Evolutionary conservation across 2,113 vertebrate species (phyloP).

Genomic region (Heterochromis multidens): DNA sequence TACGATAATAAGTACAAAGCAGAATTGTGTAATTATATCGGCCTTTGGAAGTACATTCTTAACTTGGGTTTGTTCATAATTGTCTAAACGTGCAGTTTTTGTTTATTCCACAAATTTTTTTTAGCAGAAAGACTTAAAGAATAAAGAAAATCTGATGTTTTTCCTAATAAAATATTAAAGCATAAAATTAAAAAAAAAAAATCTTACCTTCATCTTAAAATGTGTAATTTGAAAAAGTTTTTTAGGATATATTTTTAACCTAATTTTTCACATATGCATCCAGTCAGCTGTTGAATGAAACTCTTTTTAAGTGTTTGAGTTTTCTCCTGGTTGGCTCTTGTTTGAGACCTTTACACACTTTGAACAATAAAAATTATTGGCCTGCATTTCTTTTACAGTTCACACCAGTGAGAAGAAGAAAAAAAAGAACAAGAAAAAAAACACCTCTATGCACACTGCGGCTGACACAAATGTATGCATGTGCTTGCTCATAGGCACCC

Average conservation of each 20-base stretch:
- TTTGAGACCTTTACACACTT: not conserved
- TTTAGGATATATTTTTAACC: not conserved
- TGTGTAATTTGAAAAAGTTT: not conserved
- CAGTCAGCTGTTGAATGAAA: not conserved
- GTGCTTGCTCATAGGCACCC: conserved; percentile 34
- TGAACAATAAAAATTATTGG: conserved; percentile 3
- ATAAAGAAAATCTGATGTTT: not conserved
- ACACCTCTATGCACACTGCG: conserved; percentile 30
- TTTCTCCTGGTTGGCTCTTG: not conserved
- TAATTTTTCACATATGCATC: not conserved
- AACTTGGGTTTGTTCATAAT: not conserved
- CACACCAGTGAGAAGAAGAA: conserved; percentile 18
- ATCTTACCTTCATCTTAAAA: not conserved
- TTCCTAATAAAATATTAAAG: not conserved
- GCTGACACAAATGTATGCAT: conserved; percentile 52
- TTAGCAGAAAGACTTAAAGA: not conserved
- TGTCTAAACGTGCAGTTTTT: not conserved
- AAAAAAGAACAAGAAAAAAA: not conserved
- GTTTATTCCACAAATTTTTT: not conserved
- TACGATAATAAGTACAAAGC: not conserved
- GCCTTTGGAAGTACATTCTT: not conserved
- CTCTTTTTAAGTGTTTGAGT: not conserved
- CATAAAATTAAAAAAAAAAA: not conserved
- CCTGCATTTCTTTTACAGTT: conserved; percentile 33
- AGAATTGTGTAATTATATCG: not conserved